Percentiles rank a stretch among this genome's conserved stretches.
Evolutionary conservation across 2,797 vertebrate genomes (phyloP).

Genomic region (Tadarida brasiliensis): DNA sequence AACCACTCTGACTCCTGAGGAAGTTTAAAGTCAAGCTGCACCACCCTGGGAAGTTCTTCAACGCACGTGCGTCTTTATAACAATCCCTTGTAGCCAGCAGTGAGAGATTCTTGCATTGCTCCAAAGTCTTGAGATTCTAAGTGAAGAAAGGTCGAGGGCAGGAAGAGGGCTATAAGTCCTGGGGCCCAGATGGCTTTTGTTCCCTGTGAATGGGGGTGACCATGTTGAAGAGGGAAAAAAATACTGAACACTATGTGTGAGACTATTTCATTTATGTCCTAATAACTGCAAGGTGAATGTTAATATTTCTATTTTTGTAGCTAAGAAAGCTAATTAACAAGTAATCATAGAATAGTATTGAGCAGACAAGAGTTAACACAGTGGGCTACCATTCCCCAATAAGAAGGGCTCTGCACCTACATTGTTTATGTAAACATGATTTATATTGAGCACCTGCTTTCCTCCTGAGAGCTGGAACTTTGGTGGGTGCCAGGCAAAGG

Average conservation of each 20-base stretch:
- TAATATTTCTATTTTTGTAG: not conserved
- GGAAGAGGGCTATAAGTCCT: fast-evolving
- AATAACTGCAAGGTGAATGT: too few relatives aligned
- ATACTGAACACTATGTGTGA: not conserved
- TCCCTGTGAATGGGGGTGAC: not conserved
- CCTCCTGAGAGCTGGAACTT: not conserved
- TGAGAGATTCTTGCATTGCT: not conserved
- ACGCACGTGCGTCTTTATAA: fast-evolving
- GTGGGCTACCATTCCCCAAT: not conserved
- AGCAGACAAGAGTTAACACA: not conserved
- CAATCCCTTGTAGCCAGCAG: not conserved
- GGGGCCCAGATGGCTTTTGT: not conserved
- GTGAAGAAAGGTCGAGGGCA: too few relatives aligned
- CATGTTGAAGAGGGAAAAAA: not conserved
- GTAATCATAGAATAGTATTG: not conserved
- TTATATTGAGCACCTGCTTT: not conserved
- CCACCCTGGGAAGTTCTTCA: not conserved
- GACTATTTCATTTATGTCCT: not conserved
- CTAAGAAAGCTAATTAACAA: not conserved
- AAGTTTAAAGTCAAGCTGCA: not conserved
- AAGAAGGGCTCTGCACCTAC: not conserved
- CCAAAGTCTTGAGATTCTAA: not conserved
- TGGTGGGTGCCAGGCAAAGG: not conserved
- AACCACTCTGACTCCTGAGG: not conserved
- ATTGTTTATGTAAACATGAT: not conserved